Evolutionary conservation across 2,888 invertebrate species (phyloP).

Genomic region (Trilocha varians): DNA sequence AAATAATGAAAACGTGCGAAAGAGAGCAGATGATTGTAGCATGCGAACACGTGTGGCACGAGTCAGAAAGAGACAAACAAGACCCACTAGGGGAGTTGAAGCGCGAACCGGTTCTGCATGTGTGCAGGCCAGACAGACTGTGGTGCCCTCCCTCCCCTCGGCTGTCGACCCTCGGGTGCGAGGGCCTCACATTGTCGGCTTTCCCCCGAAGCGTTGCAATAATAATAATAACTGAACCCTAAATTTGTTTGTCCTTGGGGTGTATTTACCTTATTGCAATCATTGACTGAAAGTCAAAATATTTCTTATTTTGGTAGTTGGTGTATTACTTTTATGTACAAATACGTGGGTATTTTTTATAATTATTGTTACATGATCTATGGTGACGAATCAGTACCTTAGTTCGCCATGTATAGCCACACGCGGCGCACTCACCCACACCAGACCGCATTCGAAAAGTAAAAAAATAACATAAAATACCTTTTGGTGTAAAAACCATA

Average conservation of each 20-base stretch:
- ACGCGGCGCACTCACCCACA: slow-evolving; percentile 60
- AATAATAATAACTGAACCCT: slow-evolving; percentile 37
- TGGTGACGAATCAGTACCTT: slow-evolving; percentile 22
- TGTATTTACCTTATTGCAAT: slow-evolving; percentile 1
- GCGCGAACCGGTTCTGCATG: slow-evolving; percentile 70
- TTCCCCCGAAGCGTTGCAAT: slow-evolving; percentile 59
- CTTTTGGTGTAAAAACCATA: slow-evolving; percentile 87
- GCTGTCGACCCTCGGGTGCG: slow-evolving; percentile 59
- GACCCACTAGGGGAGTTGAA: slow-evolving; percentile 61
- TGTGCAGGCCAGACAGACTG: slow-evolving; percentile 59
- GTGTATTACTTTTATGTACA: too few species aligned
- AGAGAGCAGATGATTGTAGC: slow-evolving; percentile 39
- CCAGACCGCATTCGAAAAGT: slow-evolving; percentile 60
- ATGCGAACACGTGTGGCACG: slow-evolving; percentile 57
- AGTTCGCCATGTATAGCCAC: slow-evolving; percentile 41
- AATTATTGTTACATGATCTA: slow-evolving; percentile 16
- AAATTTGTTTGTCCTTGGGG: slow-evolving; percentile 7
- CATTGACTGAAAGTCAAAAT: not conserved
- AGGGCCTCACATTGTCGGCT: slow-evolving; percentile 60
- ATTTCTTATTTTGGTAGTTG: not conserved
- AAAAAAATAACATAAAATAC: slow-evolving; percentile 77
- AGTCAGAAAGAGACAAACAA: slow-evolving; percentile 48
- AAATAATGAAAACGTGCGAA: slow-evolving; percentile 66
- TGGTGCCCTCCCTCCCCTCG: slow-evolving; percentile 59
- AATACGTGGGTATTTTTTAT: slow-evolving; percentile 1